Base-by-base conservation (phyloP, 2,888 invertebrate species). In the Mamestra brassicae region DNA sequence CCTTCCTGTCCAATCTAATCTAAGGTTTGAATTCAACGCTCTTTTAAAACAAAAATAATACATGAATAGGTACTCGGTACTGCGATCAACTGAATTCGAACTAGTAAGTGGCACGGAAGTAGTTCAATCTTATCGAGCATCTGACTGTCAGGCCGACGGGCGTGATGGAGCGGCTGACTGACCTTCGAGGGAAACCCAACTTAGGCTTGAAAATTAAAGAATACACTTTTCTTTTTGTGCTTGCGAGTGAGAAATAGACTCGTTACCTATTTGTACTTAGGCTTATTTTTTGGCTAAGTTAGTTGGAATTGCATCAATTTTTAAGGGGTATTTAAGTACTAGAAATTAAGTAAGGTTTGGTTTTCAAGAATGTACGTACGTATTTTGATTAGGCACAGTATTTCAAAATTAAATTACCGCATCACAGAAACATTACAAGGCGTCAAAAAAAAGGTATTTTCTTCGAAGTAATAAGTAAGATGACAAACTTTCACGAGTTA, bases 91-190 rank as follows among this genome's bases (percentile, higher is more conserved):
- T 38, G 38, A 77, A 78, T 50, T 36, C 47, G 78, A 58, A 62
- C 61, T 69, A 57, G 64, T 58, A 65, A 66, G 68, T 66, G 42
- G 50, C 47, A 67, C 81, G 85, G 76, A 77, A 74, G 68, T 71
- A 58, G 64, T 74, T 34, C 57, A 66, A 85, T 85, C 81, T 87
- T 83, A 86, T 86, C 87, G 60, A 36, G 62, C 58, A 81, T 78
- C 81, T 26, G 55, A 62, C 52, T 80, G 75, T 72, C 85, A 63
- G 47, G 54, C 34, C 38, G 60, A 63, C 38, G 17, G 62, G 54
- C 64, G 67, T 82, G 81, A 82, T 82, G 77, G 85, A 83, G 62
- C n/a, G 79, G 47, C 58, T 66, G 54, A 50, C 47, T 55, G 73
- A 50, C 68, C 68, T 78, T 78, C 73, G 47, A 57, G 26, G 64